Base-by-base conservation (phyloP, 2,797 vertebrate genomes). In the Philypnodon macrostomus region DNA sequence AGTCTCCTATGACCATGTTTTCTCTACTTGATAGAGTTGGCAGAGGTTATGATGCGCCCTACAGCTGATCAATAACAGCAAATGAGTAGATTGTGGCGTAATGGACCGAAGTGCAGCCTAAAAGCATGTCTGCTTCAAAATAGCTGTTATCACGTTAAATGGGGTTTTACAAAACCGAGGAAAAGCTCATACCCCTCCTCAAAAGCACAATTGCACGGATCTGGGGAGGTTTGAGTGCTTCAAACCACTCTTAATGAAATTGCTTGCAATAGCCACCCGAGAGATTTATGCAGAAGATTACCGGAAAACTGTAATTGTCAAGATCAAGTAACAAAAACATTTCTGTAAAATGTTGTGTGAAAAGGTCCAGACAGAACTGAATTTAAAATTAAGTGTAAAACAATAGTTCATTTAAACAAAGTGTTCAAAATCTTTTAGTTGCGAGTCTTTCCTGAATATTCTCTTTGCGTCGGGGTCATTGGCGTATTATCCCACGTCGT, bases 61-160 rank as follows among this genome's bases (percentile, higher is more conserved):
- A 7, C 18, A 33, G 47, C 15, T 30, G 68, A 85, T 84, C 82
- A 77, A 85, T 85, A 40, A 40, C 70, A 42, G 83, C 39, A 42
- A 42, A 68, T 64, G 55, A 80, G 70, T 52, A 65, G 67, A 46
- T 54, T 77, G 78, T 56, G 79, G 77, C 52, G 50, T 86, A 83
- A 87, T 86, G 82, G 82, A 81, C 57, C 73, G 35, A 81, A 86
- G 74, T 79, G 69, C 54, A 65, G 58, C 13, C 46, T 83, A 73
- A 81, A 63, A 68, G 79, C 67, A 74, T 37, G 58, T 53, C 57
- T 40, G 40, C 46, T 45, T 45, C 34, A 63, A 58, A 74, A 57
- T 7, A 44, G 24, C 30, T 32, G 30, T 18, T 33, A 40, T 75
- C 39, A 48, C 15, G 47, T 63, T 27, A 16, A 47, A 63, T 52